phyloP scores from a whole-genome alignment of 1,140 invertebrate genomes.

The Diabrotica virgifera region DNA sequence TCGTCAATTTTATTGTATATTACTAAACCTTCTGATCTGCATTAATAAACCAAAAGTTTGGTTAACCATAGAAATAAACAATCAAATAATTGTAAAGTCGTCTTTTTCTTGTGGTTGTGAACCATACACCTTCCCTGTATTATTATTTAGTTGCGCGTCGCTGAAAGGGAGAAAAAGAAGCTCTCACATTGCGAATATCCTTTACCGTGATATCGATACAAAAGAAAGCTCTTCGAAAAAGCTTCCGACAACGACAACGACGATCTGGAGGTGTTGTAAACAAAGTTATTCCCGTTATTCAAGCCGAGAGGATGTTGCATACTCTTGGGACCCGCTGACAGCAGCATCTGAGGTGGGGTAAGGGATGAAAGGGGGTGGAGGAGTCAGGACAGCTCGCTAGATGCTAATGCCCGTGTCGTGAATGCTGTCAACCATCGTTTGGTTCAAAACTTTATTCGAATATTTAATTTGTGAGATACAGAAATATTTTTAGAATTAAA shows the following conservation, averaged over 20 bases:
- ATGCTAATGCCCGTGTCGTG: constrained; percentile 21
- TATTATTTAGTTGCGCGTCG: background rate
- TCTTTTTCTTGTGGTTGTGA: too few relatives aligned
- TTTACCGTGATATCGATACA: constrained; percentile 4
- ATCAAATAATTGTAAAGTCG: too few relatives aligned
- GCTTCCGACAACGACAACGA: constrained; percentile 6
- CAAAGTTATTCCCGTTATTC: constrained; percentile 37
- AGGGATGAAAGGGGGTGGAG: constrained; percentile 26
- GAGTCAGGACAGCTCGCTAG: constrained; percentile 34
- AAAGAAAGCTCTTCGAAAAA: constrained; percentile 31
- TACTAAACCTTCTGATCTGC: too few relatives aligned
- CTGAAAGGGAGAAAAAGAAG: background rate
- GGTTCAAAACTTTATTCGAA: background rate
- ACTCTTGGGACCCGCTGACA: constrained; percentile 32
- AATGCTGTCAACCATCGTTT: background rate
- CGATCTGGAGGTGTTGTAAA: constrained; percentile 32
- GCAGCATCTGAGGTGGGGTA: background rate
- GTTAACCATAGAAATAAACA: too few relatives aligned
- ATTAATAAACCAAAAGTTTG: too few relatives aligned
- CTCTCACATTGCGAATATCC: background rate
- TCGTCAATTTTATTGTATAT: too few relatives aligned
- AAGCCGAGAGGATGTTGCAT: constrained; percentile 34
- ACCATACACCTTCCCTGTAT: too few relatives aligned
- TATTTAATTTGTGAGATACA: background rate
- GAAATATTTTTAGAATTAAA: background rate